Conservation (phyloP, 2,888 invertebrate species). For the Argyresthia goedartella region DNA sequence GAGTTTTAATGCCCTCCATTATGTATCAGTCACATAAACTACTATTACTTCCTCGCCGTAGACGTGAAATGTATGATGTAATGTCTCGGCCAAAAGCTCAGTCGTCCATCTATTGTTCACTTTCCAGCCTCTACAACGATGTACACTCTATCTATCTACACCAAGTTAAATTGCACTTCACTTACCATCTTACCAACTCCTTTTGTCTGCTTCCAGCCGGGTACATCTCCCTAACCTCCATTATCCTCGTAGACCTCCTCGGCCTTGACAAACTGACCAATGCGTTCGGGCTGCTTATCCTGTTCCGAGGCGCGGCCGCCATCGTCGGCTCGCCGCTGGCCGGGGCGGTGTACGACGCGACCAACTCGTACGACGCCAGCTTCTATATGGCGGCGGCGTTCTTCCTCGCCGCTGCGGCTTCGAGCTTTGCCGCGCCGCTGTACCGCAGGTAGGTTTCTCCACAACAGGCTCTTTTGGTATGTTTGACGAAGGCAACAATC, state of each 20-base stretch:
- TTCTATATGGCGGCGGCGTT: conserved; percentile 94
- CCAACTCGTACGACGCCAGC: conserved; percentile 86
- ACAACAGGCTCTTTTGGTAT: not conserved
- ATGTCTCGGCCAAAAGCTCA: no score
- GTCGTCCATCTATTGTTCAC: no score
- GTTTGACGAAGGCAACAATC: no score
- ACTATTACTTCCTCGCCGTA: no score
- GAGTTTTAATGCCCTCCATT: no score
- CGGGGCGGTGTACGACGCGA: conserved; percentile 92
- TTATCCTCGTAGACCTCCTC: conserved; percentile 95
- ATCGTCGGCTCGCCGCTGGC: conserved; percentile 87
- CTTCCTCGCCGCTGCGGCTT: conserved; percentile 86
- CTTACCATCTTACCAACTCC: no score
- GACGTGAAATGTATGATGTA: no score
- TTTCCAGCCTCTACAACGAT: no score
- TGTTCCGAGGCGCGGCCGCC: conserved; percentile 95
- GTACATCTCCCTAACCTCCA: conserved; percentile 97
- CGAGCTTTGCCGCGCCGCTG: conserved; percentile 86
- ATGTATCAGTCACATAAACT: no score
- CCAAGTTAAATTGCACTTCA: no score
- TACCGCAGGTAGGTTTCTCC: conserved; percentile 54
- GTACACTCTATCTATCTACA: no score
- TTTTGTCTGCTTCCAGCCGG: conserved; percentile 76
- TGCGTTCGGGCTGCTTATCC: conserved; percentile 95
- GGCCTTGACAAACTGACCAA: conserved; percentile 97